Percentiles rank a stretch among this genome's conserved stretches.
Evolutionary conservation across 2,888 invertebrate genomes (phyloP).

Genomic region (Lasioglossum villosulum): DNA sequence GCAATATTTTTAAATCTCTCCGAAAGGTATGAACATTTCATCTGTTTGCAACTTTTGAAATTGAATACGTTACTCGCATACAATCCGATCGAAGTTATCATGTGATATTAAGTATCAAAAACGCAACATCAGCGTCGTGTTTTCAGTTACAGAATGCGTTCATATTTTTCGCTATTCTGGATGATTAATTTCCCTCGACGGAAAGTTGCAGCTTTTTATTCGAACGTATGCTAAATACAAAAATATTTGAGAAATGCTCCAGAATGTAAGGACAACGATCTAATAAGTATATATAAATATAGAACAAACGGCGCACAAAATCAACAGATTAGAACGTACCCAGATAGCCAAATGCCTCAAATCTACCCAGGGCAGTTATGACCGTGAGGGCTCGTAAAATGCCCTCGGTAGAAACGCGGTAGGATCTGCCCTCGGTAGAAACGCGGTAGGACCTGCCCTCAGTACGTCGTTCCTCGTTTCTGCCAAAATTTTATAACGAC

Average conservation of each 20-base stretch:
- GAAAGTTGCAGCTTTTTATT: not conserved
- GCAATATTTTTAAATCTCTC: not conserved
- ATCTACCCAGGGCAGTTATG: no score
- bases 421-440: no score
- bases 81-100: not conserved
- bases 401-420: no score
- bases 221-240: not conserved
- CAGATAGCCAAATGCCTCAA: no score
- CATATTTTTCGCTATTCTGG: not conserved
- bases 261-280: not conserved
- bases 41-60: not conserved
- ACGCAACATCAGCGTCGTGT: not conserved
- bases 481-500: no score
- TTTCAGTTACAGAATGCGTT: not conserved
- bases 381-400: no score
- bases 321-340: slow-evolving; percentile 17
- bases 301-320: not conserved
- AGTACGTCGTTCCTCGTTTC: no score
- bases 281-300: not conserved
- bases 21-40: not conserved
- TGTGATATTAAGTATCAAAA: not conserved
- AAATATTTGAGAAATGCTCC: not conserved
- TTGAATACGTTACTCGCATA: not conserved
- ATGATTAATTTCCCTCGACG: not conserved
- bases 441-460: no score